Percentiles rank a stretch among this genome's conserved stretches.
Evolutionary conservation across 1,140 invertebrate species (phyloP).

Genomic region (Leptinotarsa undecemlineata): DNA sequence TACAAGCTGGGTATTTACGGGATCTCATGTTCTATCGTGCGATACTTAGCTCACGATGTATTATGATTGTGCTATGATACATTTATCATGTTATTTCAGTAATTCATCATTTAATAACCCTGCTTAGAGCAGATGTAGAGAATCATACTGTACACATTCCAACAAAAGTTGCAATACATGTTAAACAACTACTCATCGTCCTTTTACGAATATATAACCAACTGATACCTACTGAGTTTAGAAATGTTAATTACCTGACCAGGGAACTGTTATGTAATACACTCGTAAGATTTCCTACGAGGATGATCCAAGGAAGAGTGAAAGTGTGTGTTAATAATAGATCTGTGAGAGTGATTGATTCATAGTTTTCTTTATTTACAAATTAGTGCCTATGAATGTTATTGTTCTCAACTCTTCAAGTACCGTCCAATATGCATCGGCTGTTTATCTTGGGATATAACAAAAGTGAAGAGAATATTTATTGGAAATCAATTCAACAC

Average conservation of each 20-base stretch:
- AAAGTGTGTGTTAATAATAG: slow-evolving; percentile 1
- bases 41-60: too few relatives aligned
- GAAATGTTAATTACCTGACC: not conserved
- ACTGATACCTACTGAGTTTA: not conserved
- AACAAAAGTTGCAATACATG: not conserved
- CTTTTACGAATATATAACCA: not conserved
- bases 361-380: slow-evolving; percentile 1
- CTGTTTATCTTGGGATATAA: too few relatives aligned
- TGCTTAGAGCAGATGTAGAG: too few relatives aligned
- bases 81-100: too few relatives aligned
- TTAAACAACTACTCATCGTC: not conserved
- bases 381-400: not conserved
- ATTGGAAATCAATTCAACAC: too few relatives aligned
- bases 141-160: not conserved
- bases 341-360: not conserved
- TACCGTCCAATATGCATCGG: not conserved
- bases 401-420: not conserved
- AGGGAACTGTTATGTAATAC: not conserved
- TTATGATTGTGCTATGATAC: too few relatives aligned
- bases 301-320: not conserved
- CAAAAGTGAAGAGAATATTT: too few relatives aligned
- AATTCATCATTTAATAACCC: too few relatives aligned
- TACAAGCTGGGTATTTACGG: too few relatives aligned
- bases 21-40: too few relatives aligned
- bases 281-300: not conserved